Conservation (phyloP, 2,113 vertebrate species). For the Danionella cerebrum region DNA sequence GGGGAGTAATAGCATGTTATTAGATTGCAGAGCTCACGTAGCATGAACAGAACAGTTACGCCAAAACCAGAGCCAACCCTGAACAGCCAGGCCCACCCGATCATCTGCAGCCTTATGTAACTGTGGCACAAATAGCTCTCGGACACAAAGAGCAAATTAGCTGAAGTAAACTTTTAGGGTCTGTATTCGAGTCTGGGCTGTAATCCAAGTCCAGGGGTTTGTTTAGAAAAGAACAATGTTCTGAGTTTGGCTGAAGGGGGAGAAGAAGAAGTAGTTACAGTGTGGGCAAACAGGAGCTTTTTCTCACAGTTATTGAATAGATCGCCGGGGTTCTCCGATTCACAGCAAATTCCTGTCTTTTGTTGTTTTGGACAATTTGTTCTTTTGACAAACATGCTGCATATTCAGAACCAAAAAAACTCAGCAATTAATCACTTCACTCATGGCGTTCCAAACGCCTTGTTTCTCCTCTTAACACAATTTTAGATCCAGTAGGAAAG, state of each 20-base stretch:
- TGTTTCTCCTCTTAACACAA: too few species aligned
- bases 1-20: neutral
- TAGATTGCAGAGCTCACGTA: neutral
- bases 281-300: too few species aligned
- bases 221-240: conserved; percentile 57
- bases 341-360: too few species aligned
- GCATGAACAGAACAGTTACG: neutral
- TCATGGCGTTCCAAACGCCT: too few species aligned
- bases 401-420: too few species aligned
- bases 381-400: too few species aligned
- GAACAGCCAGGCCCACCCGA: conserved; percentile 11
- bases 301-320: too few species aligned
- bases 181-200: conserved; percentile 32
- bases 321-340: too few species aligned
- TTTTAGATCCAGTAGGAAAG: too few species aligned
- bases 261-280: conserved; percentile 38
- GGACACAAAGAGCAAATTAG: conserved; percentile 50
- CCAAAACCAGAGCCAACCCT: conserved; percentile 2
- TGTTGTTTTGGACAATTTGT: too few species aligned
- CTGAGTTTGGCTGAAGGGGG: conserved; percentile 17
- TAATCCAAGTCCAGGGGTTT: conserved; percentile 43
- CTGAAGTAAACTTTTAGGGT: conserved; percentile 38
- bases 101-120: conserved; percentile 49
- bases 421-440: too few species aligned
- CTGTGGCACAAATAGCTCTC: conserved; percentile 55